Evolutionary conservation across 2,888 invertebrate species (phyloP).

Genomic region (Macrophya alboannulata): DNA sequence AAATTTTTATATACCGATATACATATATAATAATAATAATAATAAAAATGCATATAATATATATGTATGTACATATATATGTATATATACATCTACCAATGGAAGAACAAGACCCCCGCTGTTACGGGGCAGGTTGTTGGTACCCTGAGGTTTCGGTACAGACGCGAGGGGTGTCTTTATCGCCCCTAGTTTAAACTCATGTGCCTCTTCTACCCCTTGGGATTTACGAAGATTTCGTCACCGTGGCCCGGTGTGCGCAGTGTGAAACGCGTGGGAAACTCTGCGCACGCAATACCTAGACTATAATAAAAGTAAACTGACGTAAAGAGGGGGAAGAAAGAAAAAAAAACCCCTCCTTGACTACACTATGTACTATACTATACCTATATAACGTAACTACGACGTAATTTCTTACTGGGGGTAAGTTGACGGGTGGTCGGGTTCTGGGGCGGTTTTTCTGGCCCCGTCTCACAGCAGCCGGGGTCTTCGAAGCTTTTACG

Average conservation of each 20-base stretch:
- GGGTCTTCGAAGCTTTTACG: neutral
- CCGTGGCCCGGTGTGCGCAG: constrained; percentile 39
- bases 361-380: neutral
- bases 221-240: constrained; percentile 56
- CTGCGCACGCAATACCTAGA: constrained; percentile 55
- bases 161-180: neutral
- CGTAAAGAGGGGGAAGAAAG: constrained; percentile 54
- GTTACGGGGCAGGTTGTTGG: constrained; percentile 42
- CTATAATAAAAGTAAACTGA: constrained; percentile 62
- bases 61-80: neutral
- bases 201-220: constrained; percentile 22
- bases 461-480: no score
- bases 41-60: neutral
- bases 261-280: constrained; percentile 42
- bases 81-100: neutral
- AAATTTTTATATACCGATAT: no score
- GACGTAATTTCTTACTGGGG: constrained; percentile 37
- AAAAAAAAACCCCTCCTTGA: neutral
- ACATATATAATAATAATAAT: neutral
- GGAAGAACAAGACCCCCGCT: constrained; percentile 15
- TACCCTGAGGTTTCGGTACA: neutral
- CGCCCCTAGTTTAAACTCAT: constrained; percentile 21
- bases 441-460: neutral
- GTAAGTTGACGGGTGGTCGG: neutral
- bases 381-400: neutral